These are phyloP conservation scores for Yasuhikotakia modesta DNA, from an alignment of 2,797 vertebrate genomes.

Conservation along the genomic window DNA sequence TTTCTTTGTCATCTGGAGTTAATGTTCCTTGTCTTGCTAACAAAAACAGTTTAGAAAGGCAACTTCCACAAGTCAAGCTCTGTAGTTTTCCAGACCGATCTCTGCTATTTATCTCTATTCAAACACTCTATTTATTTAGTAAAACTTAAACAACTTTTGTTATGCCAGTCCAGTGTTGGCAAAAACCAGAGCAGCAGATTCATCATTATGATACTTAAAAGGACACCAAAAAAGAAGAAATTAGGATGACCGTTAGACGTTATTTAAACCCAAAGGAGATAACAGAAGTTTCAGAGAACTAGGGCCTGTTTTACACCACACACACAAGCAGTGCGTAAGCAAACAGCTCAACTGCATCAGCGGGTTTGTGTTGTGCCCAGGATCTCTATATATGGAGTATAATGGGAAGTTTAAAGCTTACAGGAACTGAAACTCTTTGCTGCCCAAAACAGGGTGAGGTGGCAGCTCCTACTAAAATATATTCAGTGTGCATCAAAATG, in stretches of 20 bases:
- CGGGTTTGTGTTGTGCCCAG: neutral
- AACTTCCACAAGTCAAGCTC: slow-evolving; percentile 85
- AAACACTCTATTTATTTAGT: slow-evolving; percentile 83
- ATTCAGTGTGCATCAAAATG: slow-evolving; percentile 10
- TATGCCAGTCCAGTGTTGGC: slow-evolving; percentile 78
- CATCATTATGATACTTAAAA: slow-evolving; percentile 81
- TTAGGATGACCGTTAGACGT: slow-evolving; percentile 65
- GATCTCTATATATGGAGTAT: slow-evolving; percentile 53
- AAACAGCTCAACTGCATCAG: neutral
- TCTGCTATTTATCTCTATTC: slow-evolving; percentile 82
- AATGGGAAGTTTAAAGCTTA: slow-evolving; percentile 62
- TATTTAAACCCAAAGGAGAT: slow-evolving; percentile 70
- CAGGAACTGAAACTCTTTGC: slow-evolving; percentile 57
- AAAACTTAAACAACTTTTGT: slow-evolving; percentile 84
- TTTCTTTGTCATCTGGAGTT: slow-evolving; percentile 83
- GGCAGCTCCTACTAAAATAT: neutral
- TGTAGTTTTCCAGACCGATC: slow-evolving; percentile 80
- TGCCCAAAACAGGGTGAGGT: neutral
- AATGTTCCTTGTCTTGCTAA: slow-evolving; percentile 84
- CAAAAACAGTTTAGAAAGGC: slow-evolving; percentile 86
- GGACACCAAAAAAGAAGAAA: slow-evolving; percentile 59
- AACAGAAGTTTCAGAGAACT: slow-evolving; percentile 73
- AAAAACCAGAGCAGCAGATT: slow-evolving; percentile 76
- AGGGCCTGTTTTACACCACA: slow-evolving; percentile 39
- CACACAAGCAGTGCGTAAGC: neutral